Percentiles rank a stretch among this genome's conserved stretches.
Evolutionary conservation across 2,797 vertebrate species (phyloP).

Genomic region (Eupleurogrammus muticus): DNA sequence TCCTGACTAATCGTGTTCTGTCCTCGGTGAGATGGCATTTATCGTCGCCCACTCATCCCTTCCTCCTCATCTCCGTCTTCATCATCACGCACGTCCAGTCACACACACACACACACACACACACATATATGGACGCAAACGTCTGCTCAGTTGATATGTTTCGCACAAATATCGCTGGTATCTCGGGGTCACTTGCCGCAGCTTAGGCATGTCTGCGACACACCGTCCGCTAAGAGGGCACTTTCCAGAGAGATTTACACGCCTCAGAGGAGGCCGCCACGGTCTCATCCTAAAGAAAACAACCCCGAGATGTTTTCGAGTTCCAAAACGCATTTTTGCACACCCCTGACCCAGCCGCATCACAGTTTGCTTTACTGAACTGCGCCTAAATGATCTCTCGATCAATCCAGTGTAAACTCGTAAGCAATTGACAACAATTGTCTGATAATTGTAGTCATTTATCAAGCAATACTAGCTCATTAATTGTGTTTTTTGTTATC

Average conservation of each 20-base stretch:
- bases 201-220: conserved; percentile 55
- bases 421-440: neutral
- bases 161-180: conserved; percentile 8
- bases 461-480: neutral
- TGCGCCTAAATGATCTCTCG: neutral
- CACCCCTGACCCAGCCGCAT: conserved; percentile 12
- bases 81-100: neutral
- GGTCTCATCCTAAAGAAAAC: conserved; percentile 59
- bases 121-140: neutral
- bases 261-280: conserved; percentile 37
- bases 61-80: conserved; percentile 6
- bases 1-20: conserved; percentile 67
- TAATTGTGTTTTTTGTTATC: neutral
- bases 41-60: conserved; percentile 31
- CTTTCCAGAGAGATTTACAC: conserved; percentile 44
- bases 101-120: neutral
- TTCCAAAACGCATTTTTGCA: conserved; percentile 42
- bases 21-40: conserved; percentile 49
- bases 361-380: neutral
- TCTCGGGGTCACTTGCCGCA: conserved; percentile 62
- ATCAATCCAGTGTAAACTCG: neutral
- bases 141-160: neutral
- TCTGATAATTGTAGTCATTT: neutral
- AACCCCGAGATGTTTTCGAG: conserved; percentile 38
- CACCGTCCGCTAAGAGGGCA: conserved; percentile 33